A percentile compares a stretch with the other conserved stretches of the same genome.
Evolutionary conservation across 2,113 vertebrate species (phyloP).

Genomic region (Galeopterus variegatus): DNA sequence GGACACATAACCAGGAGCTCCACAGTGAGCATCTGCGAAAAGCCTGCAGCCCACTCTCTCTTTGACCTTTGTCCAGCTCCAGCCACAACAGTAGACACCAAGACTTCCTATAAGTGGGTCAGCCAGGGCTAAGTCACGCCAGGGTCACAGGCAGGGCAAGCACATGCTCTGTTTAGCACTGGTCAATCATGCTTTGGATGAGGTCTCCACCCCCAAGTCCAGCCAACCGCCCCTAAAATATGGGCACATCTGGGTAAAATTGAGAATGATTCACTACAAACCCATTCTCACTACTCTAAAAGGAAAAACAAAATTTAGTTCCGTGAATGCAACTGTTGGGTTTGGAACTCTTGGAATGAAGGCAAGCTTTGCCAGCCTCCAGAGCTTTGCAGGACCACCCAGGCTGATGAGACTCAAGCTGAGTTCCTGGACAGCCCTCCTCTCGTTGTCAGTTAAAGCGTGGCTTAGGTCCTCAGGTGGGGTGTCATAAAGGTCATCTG

Average conservation of each 20-base stretch:
- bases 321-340: accelerated
- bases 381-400: background rate
- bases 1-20: background rate
- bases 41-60: background rate
- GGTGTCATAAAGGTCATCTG: conserved; percentile 51
- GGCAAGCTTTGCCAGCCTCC: background rate
- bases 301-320: background rate
- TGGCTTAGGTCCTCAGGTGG: conserved; percentile 14
- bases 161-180: background rate
- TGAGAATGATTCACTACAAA: background rate
- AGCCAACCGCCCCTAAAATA: background rate
- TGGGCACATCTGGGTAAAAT: background rate
- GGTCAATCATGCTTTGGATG: background rate
- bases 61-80: background rate
- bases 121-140: background rate
- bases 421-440: background rate
- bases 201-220: background rate
- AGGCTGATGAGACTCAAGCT: accelerated
- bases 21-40: too few relatives aligned
- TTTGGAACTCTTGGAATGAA: too few relatives aligned
- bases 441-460: background rate
- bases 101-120: background rate
- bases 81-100: accelerated
- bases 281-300: background rate
- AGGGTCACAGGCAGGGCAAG: accelerated